Base-by-base conservation (phyloP, 2,888 invertebrate species). In the Drosophila peninsularis region DNA sequence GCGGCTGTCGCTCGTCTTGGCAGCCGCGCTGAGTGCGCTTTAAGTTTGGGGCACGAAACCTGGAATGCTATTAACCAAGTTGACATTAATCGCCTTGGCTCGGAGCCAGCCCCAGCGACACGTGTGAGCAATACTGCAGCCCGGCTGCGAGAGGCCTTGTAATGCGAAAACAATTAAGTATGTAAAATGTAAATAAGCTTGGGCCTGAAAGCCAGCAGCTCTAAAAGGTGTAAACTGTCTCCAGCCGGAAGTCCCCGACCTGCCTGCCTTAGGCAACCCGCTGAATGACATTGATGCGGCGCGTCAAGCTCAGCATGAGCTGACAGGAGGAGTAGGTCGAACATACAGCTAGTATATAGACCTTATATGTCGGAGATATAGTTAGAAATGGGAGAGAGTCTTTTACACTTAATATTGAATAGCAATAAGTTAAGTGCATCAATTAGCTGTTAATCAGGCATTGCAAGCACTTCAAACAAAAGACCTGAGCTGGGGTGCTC, bases 61-160 rank as follows among this genome's bases (percentile, higher is more conserved):
- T 65, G 89, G 80, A 84, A 85, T 85, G 88, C 88, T 80, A 89
- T 86, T 86, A 86, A 89, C 88, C 75, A 82, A 84, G 78, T 89
- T 86, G 85, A 89, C 85, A 86, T 86, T 86, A 86, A 86, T 86
- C 89, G 85, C 70, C 73, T 71, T 81, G 88, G 88, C 85, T 88
- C 78, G 3, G 13, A 54, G 21, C 42, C 11, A 3, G 5, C 10
- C 21, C 9, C 19, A 21, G 0, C 5, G 21, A 56, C 49, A 68
- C 45, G 36, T 76, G 42, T 76, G 57, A 39, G 61, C 52, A 56
- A 78, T 69, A 64, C 75, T 71, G 57, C 78, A 69, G 68, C 64
- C 54, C 55, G 64, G 71, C 62, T 49, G 9, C 55, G 14, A 45
- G 63, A 62, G 53, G 68, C 65, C 77, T 61, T 65, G 69, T 88